These are phyloP conservation scores for Dallia pectoralis DNA, from an alignment of 2,797 vertebrate genomes.

Conservation along the genomic window DNA sequence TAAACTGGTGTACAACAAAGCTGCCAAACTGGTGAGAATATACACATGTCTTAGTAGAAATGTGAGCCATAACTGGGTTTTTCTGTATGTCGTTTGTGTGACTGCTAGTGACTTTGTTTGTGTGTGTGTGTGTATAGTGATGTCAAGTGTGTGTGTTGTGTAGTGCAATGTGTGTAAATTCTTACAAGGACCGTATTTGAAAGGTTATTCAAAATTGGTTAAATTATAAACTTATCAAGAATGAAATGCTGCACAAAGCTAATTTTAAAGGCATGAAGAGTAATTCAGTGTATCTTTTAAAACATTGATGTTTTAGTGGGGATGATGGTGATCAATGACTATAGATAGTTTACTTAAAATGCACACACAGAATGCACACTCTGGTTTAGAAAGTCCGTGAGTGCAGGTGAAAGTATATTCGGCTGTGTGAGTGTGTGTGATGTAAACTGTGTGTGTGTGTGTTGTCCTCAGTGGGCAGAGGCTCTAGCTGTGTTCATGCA, in stretches of 20 bases:
- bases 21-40: constrained; percentile 89
- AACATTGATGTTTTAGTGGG: too few species aligned
- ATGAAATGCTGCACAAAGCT: too few species aligned
- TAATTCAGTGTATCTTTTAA: too few species aligned
- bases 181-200: too few species aligned
- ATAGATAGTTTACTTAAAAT: too few species aligned
- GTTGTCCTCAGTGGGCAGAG: constrained; percentile 86
- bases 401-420: not conserved
- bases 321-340: too few species aligned
- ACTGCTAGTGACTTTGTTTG: not conserved
- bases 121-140: constrained; percentile 1
- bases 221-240: too few species aligned
- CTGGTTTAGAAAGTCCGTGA: too few species aligned
- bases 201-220: too few species aligned
- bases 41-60: not conserved
- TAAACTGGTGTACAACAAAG: constrained; percentile 90
- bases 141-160: not conserved
- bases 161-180: too few species aligned
- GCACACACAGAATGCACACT: too few species aligned
- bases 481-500: constrained; percentile 88
- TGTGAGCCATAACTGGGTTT: not conserved
- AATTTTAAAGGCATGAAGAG: too few species aligned
- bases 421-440: not conserved
- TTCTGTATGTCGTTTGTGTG: not conserved
- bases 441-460: not conserved